Conservation (phyloP, 2,888 invertebrate species). For the Ornithoptera priamus region DNA sequence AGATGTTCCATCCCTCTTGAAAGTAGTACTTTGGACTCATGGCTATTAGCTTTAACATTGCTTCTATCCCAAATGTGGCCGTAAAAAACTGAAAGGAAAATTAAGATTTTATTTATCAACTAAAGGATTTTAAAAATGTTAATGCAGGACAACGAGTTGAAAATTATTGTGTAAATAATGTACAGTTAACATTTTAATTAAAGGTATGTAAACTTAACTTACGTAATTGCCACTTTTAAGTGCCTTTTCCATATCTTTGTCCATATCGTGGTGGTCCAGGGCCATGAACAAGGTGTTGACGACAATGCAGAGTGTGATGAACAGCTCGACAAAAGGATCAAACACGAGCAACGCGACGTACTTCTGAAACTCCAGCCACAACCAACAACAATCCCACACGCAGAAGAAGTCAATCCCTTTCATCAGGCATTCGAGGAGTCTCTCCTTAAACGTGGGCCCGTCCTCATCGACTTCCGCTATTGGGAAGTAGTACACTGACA, state of each 20-base stretch:
- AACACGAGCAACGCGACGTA: conserved; percentile 94
- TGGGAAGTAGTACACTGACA: conserved; percentile 98
- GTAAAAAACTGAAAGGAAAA: conserved; percentile 92
- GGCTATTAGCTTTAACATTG: conserved; percentile 94
- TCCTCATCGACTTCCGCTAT: conserved; percentile 91
- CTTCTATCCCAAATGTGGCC: conserved; percentile 97
- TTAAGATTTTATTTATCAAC: neutral
- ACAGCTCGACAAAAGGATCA: conserved; percentile 98
- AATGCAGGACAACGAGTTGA: no score
- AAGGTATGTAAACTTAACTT: conserved; percentile 63
- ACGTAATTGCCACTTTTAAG: conserved; percentile 97
- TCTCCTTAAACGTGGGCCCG: conserved; percentile 93
- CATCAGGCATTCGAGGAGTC: conserved; percentile 85
- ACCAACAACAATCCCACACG: conserved; percentile 98
- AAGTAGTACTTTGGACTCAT: conserved; percentile 99
- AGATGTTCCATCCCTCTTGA: conserved; percentile 99
- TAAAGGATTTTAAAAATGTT: neutral
- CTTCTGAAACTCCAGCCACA: conserved; percentile 95
- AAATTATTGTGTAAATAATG: no score
- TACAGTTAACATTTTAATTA: no score
- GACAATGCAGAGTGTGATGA: conserved; percentile 98
- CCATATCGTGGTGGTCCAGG: conserved; percentile 96
- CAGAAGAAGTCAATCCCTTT: conserved; percentile 94
- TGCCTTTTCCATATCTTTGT: conserved; percentile 89
- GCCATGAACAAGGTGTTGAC: conserved; percentile 99